These are phyloP conservation scores for Astreopora myriophthalma DNA, from an alignment of 64 coral and sea anemone genomes.

Conservation along the genomic window DNA sequence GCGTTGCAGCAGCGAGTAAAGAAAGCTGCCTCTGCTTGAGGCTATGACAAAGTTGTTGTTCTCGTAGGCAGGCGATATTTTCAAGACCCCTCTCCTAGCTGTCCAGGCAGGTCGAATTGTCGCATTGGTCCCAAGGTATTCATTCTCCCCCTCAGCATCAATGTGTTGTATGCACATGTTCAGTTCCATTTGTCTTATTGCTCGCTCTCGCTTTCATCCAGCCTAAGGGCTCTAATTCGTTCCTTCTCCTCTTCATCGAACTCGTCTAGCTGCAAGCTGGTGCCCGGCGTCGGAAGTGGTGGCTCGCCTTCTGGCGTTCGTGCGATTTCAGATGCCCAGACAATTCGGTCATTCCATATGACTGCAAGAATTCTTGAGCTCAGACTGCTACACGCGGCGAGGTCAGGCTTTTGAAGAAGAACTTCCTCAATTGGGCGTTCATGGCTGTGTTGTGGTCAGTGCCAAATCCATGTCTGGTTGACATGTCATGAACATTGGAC, in stretches of 20 bases:
- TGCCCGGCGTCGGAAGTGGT: neutral
- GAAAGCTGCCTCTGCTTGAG: neutral
- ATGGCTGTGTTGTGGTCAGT: neutral
- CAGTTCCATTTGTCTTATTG: neutral
- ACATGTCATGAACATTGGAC: conserved; percentile 7
- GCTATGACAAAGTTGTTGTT: neutral
- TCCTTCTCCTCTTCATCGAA: neutral
- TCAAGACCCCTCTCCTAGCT: neutral
- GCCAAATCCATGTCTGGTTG: neutral
- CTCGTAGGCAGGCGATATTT: too few species aligned
- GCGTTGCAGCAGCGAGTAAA: neutral
- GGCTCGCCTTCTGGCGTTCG: neutral
- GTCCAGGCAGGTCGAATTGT: neutral
- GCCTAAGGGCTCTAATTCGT: neutral
- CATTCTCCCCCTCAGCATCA: neutral
- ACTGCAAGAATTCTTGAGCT: neutral
- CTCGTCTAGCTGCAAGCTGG: neutral
- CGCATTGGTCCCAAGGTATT: neutral
- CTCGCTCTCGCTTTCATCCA: neutral
- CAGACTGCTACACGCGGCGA: too few species aligned
- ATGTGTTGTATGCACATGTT: neutral
- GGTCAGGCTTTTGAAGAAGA: conserved; percentile 1
- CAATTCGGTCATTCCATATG: conserved; percentile 3
- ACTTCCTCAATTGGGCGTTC: neutral
- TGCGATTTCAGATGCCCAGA: neutral